phyloP scores from a whole-genome alignment of 2,888 invertebrate species.

The Metellina segmentata region DNA sequence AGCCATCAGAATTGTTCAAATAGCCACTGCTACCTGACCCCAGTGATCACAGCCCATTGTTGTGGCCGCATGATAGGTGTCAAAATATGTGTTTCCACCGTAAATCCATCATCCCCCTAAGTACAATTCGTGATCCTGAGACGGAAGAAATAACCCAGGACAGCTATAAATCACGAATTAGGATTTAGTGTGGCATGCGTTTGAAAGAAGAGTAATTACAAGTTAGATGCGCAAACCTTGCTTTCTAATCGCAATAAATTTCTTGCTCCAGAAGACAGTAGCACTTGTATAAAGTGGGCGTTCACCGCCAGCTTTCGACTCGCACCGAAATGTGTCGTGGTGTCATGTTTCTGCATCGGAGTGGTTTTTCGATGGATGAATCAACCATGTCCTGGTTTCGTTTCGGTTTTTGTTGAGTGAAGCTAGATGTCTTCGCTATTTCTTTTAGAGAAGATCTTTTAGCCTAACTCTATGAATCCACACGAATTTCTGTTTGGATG shows the following conservation, averaged over 20 bases:
- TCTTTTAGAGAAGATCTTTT: too few relatives aligned
- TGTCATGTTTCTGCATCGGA: conserved; percentile 23
- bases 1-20: too few relatives aligned
- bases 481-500: too few relatives aligned
- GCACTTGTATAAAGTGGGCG: conserved; percentile 11
- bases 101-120: conserved; percentile 59
- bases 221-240: conserved; percentile 20
- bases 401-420: neutral
- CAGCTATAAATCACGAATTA: conserved; percentile 48
- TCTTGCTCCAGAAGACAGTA: neutral
- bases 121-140: conserved; percentile 32
- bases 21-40: too few relatives aligned
- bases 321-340: conserved; percentile 2
- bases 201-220: conserved; percentile 44
- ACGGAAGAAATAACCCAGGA: conserved; percentile 2
- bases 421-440: too few relatives aligned
- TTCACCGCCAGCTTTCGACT: conserved; percentile 11
- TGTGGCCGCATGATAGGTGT: conserved; percentile 45
- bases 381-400: neutral
- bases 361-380: conserved; percentile 23
- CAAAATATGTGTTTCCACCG: conserved; percentile 56
- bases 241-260: conserved; percentile 40
- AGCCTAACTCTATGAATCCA: too few relatives aligned
- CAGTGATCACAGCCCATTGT: neutral
- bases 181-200: conserved; percentile 43